These are phyloP conservation scores for Bombus picipes DNA, from an alignment of 1,140 invertebrate species.

Conservation along the genomic window DNA sequence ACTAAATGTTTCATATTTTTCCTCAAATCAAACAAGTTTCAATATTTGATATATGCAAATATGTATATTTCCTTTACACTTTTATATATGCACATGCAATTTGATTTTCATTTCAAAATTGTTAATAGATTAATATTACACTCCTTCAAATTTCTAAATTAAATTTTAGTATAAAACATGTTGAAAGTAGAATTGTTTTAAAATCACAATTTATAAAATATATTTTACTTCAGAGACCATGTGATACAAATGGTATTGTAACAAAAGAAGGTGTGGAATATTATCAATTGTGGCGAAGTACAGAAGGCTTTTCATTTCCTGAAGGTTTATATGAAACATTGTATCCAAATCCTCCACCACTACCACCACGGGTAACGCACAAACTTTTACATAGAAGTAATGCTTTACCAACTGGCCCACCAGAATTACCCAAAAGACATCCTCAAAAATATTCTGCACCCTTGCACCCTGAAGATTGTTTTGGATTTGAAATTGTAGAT, in stretches of 20 bases:
- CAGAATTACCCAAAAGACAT: conserved; percentile 81
- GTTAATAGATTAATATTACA: conserved; percentile 34
- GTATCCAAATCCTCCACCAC: conserved; percentile 81
- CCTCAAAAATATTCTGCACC: conserved; percentile 80
- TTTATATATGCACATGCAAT: background rate
- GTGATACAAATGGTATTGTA: conserved; percentile 67
- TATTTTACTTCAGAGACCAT: conserved; percentile 67
- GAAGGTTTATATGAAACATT: conserved; percentile 74
- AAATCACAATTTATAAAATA: conserved; percentile 1
- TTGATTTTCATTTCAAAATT: background rate
- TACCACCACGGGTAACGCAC: conserved; percentile 83
- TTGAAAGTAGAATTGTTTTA: background rate
- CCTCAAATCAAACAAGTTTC: background rate
- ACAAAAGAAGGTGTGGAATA: conserved; percentile 78
- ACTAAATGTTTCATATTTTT: background rate
- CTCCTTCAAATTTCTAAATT: conserved; percentile 8
- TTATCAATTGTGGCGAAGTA: conserved; percentile 81
- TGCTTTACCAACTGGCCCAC: conserved; percentile 81
- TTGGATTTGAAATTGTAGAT: conserved; percentile 90
- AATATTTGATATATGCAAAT: conserved; percentile 5
- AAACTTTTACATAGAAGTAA: conserved; percentile 86
- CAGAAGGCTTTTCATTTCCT: conserved; percentile 73
- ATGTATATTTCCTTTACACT: background rate
- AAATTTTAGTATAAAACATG: background rate
- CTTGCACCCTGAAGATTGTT: conserved; percentile 86